These are phyloP conservation scores for Myotis davidii DNA, from an alignment of 2,113 vertebrate genomes.

Conservation along the genomic window DNA sequence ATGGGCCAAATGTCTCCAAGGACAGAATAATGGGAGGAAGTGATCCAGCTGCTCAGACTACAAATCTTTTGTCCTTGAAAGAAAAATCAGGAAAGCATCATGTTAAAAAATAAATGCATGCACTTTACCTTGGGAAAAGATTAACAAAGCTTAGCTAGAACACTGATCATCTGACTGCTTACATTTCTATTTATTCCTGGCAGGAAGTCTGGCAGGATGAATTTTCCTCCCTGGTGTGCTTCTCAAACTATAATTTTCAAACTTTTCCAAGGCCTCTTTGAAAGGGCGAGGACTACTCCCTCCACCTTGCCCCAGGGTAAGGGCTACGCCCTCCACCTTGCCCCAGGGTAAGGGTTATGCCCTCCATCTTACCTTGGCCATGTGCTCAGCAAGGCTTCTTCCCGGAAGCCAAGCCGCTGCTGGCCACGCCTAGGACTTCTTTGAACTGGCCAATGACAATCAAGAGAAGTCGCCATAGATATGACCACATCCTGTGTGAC, in stretches of 20 bases:
- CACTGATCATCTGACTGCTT: conserved; percentile 25
- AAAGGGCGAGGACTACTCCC: too few species aligned
- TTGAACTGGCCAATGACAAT: too few species aligned
- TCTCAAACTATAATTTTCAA: conserved; percentile 31
- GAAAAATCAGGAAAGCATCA: conserved; percentile 43
- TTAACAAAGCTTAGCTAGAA: conserved; percentile 42
- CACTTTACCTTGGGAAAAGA: conserved; percentile 59
- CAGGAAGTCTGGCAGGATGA: background rate
- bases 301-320: too few species aligned
- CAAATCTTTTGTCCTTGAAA: conserved; percentile 75
- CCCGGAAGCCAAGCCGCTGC: too few species aligned
- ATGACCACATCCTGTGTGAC: too few species aligned
- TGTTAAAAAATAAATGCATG: conserved; percentile 33
- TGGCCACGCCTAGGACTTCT: too few species aligned
- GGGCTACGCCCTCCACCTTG: too few species aligned
- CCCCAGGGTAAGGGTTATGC: too few species aligned
- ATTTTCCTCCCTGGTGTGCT: background rate
- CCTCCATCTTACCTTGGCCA: too few species aligned
- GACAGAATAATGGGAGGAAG: conserved; percentile 69
- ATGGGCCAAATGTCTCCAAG: conserved; percentile 75
- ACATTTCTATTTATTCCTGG: background rate
- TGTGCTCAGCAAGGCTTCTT: too few species aligned
- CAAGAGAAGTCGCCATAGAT: too few species aligned
- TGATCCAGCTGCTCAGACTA: conserved; percentile 68
- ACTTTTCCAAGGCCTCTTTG: background rate